These are phyloP conservation scores for Glandiceps talaboti DNA, from an alignment of 53 echinoderm and acorn worm genomes.

Conservation along the genomic window DNA sequence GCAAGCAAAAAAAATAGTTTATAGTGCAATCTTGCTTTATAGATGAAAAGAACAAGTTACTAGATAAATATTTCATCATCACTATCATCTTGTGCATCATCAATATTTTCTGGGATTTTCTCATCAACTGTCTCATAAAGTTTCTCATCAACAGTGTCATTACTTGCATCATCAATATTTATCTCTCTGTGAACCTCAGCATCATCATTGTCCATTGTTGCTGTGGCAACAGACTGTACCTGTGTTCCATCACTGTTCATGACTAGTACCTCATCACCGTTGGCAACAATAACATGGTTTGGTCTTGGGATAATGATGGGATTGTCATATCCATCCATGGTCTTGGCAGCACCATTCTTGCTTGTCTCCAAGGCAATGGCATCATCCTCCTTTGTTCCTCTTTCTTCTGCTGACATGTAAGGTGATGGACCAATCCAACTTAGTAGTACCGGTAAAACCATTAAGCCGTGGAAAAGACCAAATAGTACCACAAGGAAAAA, in stretches of 20 bases:
- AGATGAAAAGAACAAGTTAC: too few species aligned
- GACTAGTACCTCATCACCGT: not conserved
- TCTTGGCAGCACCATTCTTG: not conserved
- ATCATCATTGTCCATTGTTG: too few species aligned
- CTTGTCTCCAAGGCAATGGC: not conserved
- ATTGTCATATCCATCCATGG: not conserved
- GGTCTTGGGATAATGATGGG: not conserved
- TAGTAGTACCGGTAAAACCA: constrained; percentile 3
- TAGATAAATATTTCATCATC: too few species aligned
- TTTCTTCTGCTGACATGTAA: not conserved
- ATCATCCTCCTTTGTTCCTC: not conserved
- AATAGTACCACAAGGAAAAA: constrained; percentile 7
- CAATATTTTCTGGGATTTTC: too few species aligned
- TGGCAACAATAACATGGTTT: not conserved
- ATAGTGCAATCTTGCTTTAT: too few species aligned
- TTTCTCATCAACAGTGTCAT: too few species aligned
- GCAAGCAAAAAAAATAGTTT: too few species aligned
- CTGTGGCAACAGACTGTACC: too few species aligned
- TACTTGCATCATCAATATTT: too few species aligned
- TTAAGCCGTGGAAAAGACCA: constrained; percentile 7
- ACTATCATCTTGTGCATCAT: too few species aligned
- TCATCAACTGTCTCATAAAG: too few species aligned
- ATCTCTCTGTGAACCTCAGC: too few species aligned
- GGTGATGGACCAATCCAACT: constrained; percentile 9
- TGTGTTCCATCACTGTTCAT: not conserved